These are phyloP conservation scores for Geophilus truncorum DNA, from an alignment of 2,888 invertebrate species.

Conservation along the genomic window DNA sequence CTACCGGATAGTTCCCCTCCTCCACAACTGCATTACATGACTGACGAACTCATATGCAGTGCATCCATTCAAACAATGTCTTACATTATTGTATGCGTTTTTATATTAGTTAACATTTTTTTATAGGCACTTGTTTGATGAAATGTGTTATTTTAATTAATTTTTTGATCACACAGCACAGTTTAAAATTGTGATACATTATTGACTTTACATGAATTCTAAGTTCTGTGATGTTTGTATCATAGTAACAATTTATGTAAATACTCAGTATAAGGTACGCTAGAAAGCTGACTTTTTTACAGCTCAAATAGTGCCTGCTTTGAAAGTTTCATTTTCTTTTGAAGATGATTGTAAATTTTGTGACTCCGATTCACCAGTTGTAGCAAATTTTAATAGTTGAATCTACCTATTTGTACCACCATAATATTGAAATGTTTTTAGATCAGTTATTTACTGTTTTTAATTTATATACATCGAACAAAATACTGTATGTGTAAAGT, in stretches of 20 bases:
- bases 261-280: not conserved
- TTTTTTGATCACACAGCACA: not conserved
- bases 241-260: not conserved
- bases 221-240: not conserved
- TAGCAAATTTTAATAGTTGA: too few species aligned
- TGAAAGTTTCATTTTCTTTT: not conserved
- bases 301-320: not conserved
- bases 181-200: not conserved
- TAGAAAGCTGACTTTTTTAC: not conserved
- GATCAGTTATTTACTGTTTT: too few species aligned
- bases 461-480: too few species aligned
- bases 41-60: not conserved
- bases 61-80: not conserved
- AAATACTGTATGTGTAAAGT: too few species aligned
- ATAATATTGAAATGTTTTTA: too few species aligned
- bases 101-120: not conserved
- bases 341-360: not conserved
- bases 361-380: too few species aligned
- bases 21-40: not conserved
- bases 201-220: not conserved
- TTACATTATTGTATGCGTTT: not conserved
- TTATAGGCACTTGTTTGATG: not conserved
- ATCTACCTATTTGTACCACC: too few species aligned
- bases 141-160: not conserved
- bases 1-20: not conserved